A percentile compares a stretch with the other conserved stretches of the same genome.
Conservation (phyloP, 1,140 invertebrate genomes). For the Calephelis nemesis region DNA sequence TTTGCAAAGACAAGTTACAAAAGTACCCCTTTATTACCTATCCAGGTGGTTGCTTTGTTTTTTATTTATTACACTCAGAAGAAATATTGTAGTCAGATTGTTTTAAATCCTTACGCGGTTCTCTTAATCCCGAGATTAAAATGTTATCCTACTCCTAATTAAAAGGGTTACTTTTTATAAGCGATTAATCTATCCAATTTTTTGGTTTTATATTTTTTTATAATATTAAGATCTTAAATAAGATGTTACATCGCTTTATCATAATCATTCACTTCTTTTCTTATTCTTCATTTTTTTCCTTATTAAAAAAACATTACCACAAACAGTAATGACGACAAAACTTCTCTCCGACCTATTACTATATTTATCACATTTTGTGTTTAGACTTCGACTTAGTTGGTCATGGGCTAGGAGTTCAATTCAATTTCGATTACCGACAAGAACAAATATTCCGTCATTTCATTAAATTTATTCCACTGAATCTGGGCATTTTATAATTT, state of each 20-base stretch:
- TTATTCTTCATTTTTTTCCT: too few species aligned
- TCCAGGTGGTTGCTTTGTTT: slow-evolving; percentile 50
- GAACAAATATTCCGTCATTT: too few species aligned
- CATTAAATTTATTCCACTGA: too few species aligned
- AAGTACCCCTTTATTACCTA: slow-evolving; percentile 42
- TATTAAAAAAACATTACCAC: too few species aligned
- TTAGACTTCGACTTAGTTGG: too few species aligned
- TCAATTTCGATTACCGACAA: too few species aligned
- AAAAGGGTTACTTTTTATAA: slow-evolving; percentile 71
- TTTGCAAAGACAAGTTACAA: neutral
- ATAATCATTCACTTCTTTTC: neutral
- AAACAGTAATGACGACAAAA: too few species aligned
- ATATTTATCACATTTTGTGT: too few species aligned
- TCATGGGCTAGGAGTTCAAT: too few species aligned
- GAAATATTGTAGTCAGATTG: slow-evolving; percentile 75
- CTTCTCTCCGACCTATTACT: too few species aligned
- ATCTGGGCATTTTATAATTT: too few species aligned
- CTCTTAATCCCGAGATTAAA: slow-evolving; percentile 72
- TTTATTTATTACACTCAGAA: slow-evolving; percentile 71
- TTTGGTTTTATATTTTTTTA: slow-evolving; percentile 12
- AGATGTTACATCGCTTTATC: neutral
- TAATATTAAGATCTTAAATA: neutral
- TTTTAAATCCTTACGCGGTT: slow-evolving; percentile 72
- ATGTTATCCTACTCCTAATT: slow-evolving; percentile 65
- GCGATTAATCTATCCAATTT: slow-evolving; percentile 29